These are phyloP conservation scores for Patella ulyssiponensis DNA, from an alignment of 2,888 invertebrate genomes.

Conservation along the genomic window DNA sequence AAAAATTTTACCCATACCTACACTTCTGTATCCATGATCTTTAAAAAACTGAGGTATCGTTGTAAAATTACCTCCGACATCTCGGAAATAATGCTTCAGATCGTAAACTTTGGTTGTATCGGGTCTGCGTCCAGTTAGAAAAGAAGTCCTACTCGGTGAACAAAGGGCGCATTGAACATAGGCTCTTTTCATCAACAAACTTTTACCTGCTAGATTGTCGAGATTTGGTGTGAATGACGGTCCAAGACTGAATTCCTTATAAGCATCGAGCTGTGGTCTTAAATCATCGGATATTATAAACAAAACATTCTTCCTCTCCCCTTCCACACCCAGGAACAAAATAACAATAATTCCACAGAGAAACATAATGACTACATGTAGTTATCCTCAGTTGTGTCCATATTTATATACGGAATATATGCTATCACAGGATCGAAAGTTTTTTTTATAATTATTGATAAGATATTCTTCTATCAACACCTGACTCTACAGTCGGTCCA, in stretches of 20 bases:
- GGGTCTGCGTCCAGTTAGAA: slow-evolving; percentile 23
- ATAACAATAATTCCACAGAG: no score
- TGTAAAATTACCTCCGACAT: slow-evolving; percentile 41
- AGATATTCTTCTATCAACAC: no score
- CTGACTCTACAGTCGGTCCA: no score
- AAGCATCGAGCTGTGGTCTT: slow-evolving; percentile 35
- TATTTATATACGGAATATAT: no score
- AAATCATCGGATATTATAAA: slow-evolving; percentile 40
- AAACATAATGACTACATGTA: no score
- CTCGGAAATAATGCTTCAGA: slow-evolving; percentile 35
- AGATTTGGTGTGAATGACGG: slow-evolving; percentile 36
- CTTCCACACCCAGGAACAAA: no score
- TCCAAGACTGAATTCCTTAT: slow-evolving; percentile 20
- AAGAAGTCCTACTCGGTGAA: slow-evolving; percentile 30
- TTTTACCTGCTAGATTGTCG: slow-evolving; percentile 10
- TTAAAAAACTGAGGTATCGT: slow-evolving; percentile 47
- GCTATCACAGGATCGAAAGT: no score
- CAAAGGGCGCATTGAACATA: slow-evolving; percentile 33
- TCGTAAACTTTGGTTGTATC: slow-evolving; percentile 43
- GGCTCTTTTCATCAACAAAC: slow-evolving; percentile 27
- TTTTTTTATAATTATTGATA: no score
- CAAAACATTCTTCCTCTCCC: slow-evolving; percentile 31
- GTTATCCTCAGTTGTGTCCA: no score
- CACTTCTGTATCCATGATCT: slow-evolving; percentile 34
- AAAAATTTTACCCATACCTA: slow-evolving; percentile 39